phyloP scores from a whole-genome alignment of 2,113 vertebrate genomes.

The Scomber scombrus region DNA sequence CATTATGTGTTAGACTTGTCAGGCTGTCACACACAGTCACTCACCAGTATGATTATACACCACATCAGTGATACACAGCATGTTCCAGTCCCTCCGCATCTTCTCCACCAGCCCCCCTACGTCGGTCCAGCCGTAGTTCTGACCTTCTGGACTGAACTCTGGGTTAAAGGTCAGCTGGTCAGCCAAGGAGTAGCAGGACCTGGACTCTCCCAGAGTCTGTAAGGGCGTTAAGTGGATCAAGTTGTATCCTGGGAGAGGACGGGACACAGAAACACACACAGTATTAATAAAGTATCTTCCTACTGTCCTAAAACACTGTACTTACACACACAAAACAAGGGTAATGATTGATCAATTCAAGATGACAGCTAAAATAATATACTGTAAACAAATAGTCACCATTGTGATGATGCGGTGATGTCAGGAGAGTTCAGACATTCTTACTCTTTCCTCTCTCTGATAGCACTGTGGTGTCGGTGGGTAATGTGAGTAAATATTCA shows the following conservation, averaged over 20 bases:
- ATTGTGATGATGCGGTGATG: too few relatives aligned
- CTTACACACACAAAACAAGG: neutral
- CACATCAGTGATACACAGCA: slow-evolving; percentile 80
- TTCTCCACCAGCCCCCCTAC: slow-evolving; percentile 72
- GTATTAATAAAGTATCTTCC: neutral
- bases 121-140: slow-evolving; percentile 64
- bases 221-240: slow-evolving; percentile 80
- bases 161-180: slow-evolving; percentile 78
- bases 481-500: too few relatives aligned
- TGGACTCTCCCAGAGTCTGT: slow-evolving; percentile 78
- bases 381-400: too few relatives aligned
- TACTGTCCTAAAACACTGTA: too few relatives aligned
- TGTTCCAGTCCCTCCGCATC: slow-evolving; percentile 73
- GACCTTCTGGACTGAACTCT: slow-evolving; percentile 66
- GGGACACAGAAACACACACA: neutral
- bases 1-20: too few relatives aligned
- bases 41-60: slow-evolving; percentile 82
- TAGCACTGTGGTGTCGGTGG: too few relatives aligned
- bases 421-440: too few relatives aligned
- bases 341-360: neutral
- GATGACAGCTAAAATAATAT: too few relatives aligned
- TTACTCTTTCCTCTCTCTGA: too few relatives aligned
- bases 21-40: too few relatives aligned
- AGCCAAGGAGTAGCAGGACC: slow-evolving; percentile 80
- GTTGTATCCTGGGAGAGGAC: slow-evolving; percentile 64